A percentile compares a stretch with the other conserved stretches of the same genome.
Evolutionary conservation across 2,888 invertebrate genomes (phyloP).

Genomic region (Cataglyphis rosenhaueri): DNA sequence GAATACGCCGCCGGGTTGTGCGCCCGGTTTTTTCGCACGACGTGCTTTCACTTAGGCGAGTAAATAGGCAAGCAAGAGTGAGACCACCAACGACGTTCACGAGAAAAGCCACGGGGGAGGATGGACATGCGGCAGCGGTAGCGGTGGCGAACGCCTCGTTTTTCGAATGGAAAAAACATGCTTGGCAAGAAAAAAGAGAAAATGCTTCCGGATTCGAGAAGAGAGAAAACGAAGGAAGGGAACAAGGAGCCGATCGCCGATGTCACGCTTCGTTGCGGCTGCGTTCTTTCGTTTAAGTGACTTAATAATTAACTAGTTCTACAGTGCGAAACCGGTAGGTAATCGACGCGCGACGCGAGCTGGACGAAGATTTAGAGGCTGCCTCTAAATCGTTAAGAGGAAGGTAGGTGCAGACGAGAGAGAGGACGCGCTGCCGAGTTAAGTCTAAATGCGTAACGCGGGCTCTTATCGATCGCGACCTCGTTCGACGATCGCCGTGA

Average conservation of each 20-base stretch:
- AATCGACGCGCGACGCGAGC: constrained; percentile 35
- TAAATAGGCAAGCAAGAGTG: constrained; percentile 19
- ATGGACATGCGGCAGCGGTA: constrained; percentile 25
- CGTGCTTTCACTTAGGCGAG: constrained; percentile 40
- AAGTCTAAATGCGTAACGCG: constrained; percentile 35
- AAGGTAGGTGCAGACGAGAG: constrained; percentile 41
- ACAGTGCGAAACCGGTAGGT: constrained; percentile 40
- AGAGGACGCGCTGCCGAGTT: constrained; percentile 25
- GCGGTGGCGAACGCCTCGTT: background rate
- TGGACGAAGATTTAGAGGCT: constrained; percentile 43
- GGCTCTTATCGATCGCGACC: constrained; percentile 33
- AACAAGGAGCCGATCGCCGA: constrained; percentile 47
- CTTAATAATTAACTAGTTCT: constrained; percentile 48
- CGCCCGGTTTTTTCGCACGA: constrained; percentile 25
- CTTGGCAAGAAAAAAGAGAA: background rate
- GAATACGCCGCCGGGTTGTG: constrained; percentile 15
- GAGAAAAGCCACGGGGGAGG: background rate
- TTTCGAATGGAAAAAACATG: background rate
- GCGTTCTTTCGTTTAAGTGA: constrained; percentile 54
- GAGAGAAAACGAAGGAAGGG: constrained; percentile 21
- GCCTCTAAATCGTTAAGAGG: constrained; percentile 31
- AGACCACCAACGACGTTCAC: constrained; percentile 40
- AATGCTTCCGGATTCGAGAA: constrained; percentile 7
- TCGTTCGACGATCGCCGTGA: constrained; percentile 20
- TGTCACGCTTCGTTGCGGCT: constrained; percentile 43